Evolutionary conservation across 2,113 vertebrate genomes (phyloP).

Genomic region (Python bivittatus): DNA sequence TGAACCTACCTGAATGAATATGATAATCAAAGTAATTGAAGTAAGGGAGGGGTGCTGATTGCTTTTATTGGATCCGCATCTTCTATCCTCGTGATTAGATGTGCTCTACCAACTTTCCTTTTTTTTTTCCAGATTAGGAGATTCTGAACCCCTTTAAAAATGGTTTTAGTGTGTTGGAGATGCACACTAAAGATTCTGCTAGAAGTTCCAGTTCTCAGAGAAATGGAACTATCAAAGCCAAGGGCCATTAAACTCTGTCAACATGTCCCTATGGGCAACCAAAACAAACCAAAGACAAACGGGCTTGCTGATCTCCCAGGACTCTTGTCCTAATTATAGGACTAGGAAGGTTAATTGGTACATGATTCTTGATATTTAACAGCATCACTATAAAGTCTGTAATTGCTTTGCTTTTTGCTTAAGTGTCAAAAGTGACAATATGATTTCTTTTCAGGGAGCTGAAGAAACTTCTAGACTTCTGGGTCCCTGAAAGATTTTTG

Average conservation of each 20-base stretch:
- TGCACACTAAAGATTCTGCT: neutral
- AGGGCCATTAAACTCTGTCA: neutral
- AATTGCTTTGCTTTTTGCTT: neutral
- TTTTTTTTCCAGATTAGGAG: neutral
- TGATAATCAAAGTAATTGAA: neutral
- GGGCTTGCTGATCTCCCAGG: neutral
- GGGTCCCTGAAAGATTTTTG: neutral
- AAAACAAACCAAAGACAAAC: conserved; percentile 1
- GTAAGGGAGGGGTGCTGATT: neutral
- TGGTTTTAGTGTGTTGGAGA: neutral
- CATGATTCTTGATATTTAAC: neutral
- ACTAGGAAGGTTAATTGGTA: conserved; percentile 16
- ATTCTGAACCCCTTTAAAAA: neutral
- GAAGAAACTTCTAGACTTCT: neutral
- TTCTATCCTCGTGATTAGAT: neutral
- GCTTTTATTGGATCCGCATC: neutral
- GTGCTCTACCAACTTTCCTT: neutral
- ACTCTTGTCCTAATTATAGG: neutral
- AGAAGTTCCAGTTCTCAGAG: neutral
- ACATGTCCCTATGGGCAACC: neutral
- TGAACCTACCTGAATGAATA: neutral
- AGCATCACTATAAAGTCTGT: neutral
- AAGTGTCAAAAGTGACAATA: neutral
- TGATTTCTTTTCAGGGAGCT: neutral
- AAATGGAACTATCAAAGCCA: neutral